Evolutionary conservation across 2,113 vertebrate genomes (phyloP), one percentile per base, ranked within the genome.

Genomic region (Ivindomyrus marchei): DNA sequence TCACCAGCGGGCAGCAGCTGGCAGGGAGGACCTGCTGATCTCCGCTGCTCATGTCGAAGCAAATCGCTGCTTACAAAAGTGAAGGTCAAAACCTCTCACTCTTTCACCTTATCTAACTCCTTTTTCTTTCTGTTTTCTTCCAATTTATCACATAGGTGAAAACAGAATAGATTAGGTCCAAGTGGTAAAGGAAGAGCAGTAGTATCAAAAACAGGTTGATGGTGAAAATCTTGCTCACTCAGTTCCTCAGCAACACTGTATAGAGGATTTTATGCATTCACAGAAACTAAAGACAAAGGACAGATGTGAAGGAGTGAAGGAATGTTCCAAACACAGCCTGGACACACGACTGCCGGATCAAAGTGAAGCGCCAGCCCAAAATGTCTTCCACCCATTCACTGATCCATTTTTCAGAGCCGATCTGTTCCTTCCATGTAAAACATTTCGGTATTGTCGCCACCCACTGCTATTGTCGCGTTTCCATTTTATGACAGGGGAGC

Each of bases 21-120:
- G 45, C 66, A 80, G 98, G 98, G 97, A 95, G 98, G 97, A 99
- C 99, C 98, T 98, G 98, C 98, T 98, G 98, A 98, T 80, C 98
- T 99, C 96, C 96, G 96, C 96, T 98, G 96, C 97, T 97, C 95
- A 97, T 97, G 99, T 98, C 98, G 97, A 96, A 96, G 95, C 95
- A 94, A 95, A 96, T 96, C 95, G 95, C 97, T 96, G 95, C 96
- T 97, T 96, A 97, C 97, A 97, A 97, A 97, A 96, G 97, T 98
- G 97, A 98, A 99, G 98, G 98, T 99, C 98, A 97, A 96, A 98
- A 96, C 96, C 96, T 24, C 94, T 95, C 94, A 94, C 94, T 95
- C 94, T 94, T n/a, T 86, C 46, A 49, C n/a, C 45, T 46, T 11
- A 47, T 13, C 21, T 50, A 47, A 13, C 46, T 50, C 47, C 84